Percentiles rank a stretch among this genome's conserved stretches.
Conservation (phyloP, 1,140 invertebrate species). For the Bombus ignitus region DNA sequence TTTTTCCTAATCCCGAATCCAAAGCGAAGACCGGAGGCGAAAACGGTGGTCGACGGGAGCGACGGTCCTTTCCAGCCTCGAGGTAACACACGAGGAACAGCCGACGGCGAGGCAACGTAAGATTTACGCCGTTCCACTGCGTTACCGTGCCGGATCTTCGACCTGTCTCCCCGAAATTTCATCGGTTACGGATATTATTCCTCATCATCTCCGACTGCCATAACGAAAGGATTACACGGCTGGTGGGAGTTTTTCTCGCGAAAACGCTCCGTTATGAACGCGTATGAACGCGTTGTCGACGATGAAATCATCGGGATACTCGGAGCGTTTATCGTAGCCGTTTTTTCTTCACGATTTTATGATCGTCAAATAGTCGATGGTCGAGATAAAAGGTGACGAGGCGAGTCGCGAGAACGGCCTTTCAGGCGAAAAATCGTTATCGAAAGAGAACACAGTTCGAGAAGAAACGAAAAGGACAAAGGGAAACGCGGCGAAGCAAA, state of each 20-base stretch:
- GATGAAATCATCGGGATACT: conserved; percentile 54
- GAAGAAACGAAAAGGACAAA: not conserved
- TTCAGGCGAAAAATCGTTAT: conserved; percentile 69
- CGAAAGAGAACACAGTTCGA: conserved; percentile 16
- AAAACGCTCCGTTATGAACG: not conserved
- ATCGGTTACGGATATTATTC: conserved; percentile 80
- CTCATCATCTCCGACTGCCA: conserved; percentile 74
- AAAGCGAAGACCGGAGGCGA: conserved; percentile 30
- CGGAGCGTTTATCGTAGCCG: not conserved
- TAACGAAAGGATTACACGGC: conserved; percentile 69
- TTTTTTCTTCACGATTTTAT: conserved; percentile 67
- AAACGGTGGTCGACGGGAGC: conserved; percentile 67
- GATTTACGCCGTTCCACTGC: conserved; percentile 77
- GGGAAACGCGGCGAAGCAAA: conserved; percentile 15
- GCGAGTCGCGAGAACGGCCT: conserved; percentile 13
- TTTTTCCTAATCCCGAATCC: conserved; percentile 63
- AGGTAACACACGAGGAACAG: not conserved
- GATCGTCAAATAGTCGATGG: conserved; percentile 72
- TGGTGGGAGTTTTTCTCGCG: conserved; percentile 28
- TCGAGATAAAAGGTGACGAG: conserved; percentile 43
- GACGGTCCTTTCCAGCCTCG: conserved; percentile 27
- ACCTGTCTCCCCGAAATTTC: conserved; percentile 66
- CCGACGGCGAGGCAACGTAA: not conserved
- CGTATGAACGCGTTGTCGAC: not conserved
- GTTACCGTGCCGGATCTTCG: conserved; percentile 57